Percentiles rank a stretch among this genome's conserved stretches.
Conservation (phyloP, 1,140 invertebrate species). For the Drosophila persimilis region DNA sequence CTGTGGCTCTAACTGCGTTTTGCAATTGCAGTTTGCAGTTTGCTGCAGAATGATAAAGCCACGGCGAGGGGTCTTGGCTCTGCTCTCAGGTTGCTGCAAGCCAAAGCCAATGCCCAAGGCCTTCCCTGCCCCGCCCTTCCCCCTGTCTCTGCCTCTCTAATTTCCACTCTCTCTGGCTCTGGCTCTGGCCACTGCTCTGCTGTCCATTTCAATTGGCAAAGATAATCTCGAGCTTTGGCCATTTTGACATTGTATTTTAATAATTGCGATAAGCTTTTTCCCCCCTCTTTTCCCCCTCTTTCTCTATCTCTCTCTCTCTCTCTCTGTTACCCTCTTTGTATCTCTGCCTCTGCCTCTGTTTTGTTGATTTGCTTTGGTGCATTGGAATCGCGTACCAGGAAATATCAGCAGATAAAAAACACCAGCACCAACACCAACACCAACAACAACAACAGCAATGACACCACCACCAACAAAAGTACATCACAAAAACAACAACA, state of each 20-base stretch:
- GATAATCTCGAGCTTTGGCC: conserved; percentile 71
- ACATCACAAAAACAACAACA: conserved; percentile 16
- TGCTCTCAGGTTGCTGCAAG: conserved; percentile 53
- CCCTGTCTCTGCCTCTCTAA: background rate
- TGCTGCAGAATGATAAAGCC: conserved; percentile 36
- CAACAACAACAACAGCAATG: conserved; percentile 17
- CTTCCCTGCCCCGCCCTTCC: conserved; percentile 5
- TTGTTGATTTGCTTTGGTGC: conserved; percentile 48
- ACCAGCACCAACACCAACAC: conserved; percentile 35
- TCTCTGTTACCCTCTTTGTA: conserved; percentile 10
- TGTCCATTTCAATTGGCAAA: conserved; percentile 51
- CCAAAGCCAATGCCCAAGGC: conserved; percentile 28
- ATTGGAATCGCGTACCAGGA: conserved; percentile 75
- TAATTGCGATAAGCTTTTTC: conserved; percentile 69
- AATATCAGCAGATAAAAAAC: conserved; percentile 77
- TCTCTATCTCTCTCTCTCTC: conserved; percentile 14
- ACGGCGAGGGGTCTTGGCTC: conserved; percentile 3
- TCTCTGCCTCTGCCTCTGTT: conserved; percentile 40
- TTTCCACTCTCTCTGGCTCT: background rate
- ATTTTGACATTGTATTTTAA: conserved; percentile 80
- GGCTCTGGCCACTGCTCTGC: background rate
- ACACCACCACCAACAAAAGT: conserved; percentile 34
- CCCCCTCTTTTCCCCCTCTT: conserved; percentile 6
- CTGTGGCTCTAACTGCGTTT: conserved; percentile 29
- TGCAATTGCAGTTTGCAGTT: conserved; percentile 45